phyloP scores from a whole-genome alignment of 2,797 vertebrate species.

The Lycodopsis pacificus region DNA sequence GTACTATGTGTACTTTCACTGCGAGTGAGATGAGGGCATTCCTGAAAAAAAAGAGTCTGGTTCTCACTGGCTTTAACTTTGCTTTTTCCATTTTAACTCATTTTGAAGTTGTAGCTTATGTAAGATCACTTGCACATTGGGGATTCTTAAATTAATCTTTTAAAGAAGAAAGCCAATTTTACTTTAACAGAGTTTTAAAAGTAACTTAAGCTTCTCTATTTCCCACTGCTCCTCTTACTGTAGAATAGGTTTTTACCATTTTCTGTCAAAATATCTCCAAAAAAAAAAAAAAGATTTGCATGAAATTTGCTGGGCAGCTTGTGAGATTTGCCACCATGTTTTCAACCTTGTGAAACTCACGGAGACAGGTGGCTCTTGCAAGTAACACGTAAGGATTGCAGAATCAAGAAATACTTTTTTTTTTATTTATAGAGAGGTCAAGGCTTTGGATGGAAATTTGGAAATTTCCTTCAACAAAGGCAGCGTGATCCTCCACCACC shows the following conservation, averaged over 20 bases:
- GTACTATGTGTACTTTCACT: not conserved
- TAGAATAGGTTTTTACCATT: not conserved
- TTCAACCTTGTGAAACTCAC: not conserved
- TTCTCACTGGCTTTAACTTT: not conserved
- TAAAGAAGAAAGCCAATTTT: not conserved
- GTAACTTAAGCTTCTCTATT: not conserved
- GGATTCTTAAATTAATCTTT: not conserved
- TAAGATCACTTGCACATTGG: not conserved
- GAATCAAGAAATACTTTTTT: not conserved
- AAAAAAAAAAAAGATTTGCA: not conserved
- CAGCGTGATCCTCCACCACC: not conserved
- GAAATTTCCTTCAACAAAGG: not conserved
- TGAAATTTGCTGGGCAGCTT: not conserved
- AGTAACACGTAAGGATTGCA: not conserved
- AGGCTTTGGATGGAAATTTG: not conserved
- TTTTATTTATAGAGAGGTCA: not conserved
- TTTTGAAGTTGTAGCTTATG: conserved; percentile 5
- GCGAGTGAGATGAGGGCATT: not conserved
- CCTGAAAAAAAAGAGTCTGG: not conserved
- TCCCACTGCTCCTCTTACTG: not conserved
- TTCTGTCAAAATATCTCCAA: not conserved
- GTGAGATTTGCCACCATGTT: not conserved
- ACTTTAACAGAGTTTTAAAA: not conserved
- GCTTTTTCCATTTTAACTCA: conserved; percentile 2
- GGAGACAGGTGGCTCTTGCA: not conserved